Evolutionary conservation across 2,888 invertebrate species (phyloP).

Genomic region (Phlogophora meticulosa): DNA sequence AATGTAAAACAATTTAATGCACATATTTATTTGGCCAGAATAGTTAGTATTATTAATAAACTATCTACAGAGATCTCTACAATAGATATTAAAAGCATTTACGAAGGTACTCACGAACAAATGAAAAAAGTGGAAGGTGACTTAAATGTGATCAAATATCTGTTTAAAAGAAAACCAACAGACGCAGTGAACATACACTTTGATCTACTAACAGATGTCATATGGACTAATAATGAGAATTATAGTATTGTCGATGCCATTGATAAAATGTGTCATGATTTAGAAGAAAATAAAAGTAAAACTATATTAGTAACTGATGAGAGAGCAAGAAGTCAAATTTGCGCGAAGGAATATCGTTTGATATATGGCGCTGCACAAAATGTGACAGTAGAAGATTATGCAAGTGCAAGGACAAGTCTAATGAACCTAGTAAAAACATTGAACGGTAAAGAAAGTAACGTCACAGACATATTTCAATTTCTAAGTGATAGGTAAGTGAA

Average conservation of each 20-base stretch:
- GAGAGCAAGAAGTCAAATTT: conserved; percentile 78
- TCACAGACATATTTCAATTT: conserved; percentile 75
- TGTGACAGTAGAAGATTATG: conserved; percentile 71
- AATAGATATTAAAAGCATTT: conserved; percentile 65
- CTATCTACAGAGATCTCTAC: conserved; percentile 71
- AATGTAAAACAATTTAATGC: conserved; percentile 79
- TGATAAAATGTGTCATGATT: conserved; percentile 73
- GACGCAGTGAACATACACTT: conserved; percentile 82
- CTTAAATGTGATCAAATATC: conserved; percentile 72
- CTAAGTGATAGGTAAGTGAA: conserved; percentile 77
- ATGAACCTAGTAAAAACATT: conserved; percentile 72
- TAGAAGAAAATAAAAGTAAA: conserved; percentile 74
- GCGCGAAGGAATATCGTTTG: conserved; percentile 77
- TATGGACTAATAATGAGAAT: conserved; percentile 74
- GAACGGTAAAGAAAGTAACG: conserved; percentile 60
- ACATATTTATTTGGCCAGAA: conserved; percentile 79
- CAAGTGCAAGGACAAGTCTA: conserved; percentile 73
- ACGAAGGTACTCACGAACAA: conserved; percentile 68
- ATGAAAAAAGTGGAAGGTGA: conserved; percentile 71
- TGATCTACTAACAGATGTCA: conserved; percentile 80
- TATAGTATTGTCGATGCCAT: conserved; percentile 76
- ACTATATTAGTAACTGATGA: conserved; percentile 77
- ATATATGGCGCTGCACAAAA: conserved; percentile 75
- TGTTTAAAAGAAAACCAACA: conserved; percentile 79
- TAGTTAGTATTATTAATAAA: conserved; percentile 80